Evolutionary conservation across 2,888 invertebrate species (phyloP), one percentile per base, ranked within the genome.

Genomic region (Eubasilissa splendida): DNA sequence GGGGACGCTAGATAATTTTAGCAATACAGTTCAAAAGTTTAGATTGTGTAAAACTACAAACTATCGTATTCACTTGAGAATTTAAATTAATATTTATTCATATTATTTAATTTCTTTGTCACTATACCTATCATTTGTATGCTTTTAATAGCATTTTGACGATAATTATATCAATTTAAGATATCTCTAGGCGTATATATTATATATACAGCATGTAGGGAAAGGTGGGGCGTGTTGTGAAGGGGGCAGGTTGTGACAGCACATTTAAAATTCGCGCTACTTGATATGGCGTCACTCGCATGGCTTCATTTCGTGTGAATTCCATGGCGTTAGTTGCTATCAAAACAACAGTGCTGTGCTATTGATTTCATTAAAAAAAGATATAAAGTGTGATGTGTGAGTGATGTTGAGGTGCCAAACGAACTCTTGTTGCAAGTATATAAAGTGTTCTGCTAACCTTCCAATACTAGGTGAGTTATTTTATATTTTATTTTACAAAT

Each of bases 161-260:
- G 22, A 1, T 22, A 22, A 22, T 22, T 1, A 22, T 22, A 22
- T 22, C 22, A 22, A 22, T 22, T 22, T 22, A 22, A 22, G 22
- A 22, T 22, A 22, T 22, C 0, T 22, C 22, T 22, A 22, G 22
- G 22, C 22, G 22, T 22, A 22, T 22, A 22, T 22, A 22, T 22
- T 22, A 22, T 22, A 22, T 22, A 22, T 22, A 22, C 22, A 22
- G 22, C 22, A 63, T n/a, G 33, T 66, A 66, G 66, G 66, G 66
- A 33, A 42, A 12, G 50, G 66, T 66, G 66, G 42, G 22, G 66
- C 66, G 33, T 31, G 66, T 33, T 66, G 66, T 66, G 66, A 66
- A 33, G 9, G 66, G 66, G 66, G 31, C 66, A 33, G 66, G 66
- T 66, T 66, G 33, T 66, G 9, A 66, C 66, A 66, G 42, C 42